These are phyloP conservation scores for Sterna hirundo DNA, from an alignment of 2,113 vertebrate genomes.

Conservation along the genomic window DNA sequence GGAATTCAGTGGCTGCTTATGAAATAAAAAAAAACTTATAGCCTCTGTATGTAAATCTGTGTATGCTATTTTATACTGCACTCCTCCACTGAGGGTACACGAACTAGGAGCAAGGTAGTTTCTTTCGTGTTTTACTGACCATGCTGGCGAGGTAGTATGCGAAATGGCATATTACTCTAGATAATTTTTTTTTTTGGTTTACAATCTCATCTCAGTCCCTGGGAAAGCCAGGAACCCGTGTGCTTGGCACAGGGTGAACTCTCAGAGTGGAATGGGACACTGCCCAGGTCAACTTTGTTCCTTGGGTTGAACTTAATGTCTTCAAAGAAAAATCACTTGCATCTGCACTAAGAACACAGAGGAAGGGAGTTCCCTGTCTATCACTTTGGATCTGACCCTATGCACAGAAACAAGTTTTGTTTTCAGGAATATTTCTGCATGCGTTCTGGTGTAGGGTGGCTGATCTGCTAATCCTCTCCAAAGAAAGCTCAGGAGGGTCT, in stretches of 20 bases:
- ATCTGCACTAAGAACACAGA: neutral
- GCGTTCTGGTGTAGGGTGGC: neutral
- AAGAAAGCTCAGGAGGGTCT: neutral
- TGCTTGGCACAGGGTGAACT: neutral
- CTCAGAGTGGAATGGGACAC: neutral
- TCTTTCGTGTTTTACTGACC: neutral
- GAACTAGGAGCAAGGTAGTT: neutral
- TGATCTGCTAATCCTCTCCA: neutral
- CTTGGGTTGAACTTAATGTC: neutral
- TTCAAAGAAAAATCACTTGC: neutral
- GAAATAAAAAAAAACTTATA: neutral
- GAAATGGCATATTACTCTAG: neutral
- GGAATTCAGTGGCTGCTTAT: neutral
- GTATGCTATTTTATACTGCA: too few species aligned
- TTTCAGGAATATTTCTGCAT: neutral
- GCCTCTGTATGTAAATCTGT: neutral
- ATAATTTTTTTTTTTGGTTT: neutral
- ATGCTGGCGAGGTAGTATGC: accelerated
- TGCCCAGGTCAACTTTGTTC: neutral
- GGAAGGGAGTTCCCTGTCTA: neutral
- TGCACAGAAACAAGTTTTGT: neutral
- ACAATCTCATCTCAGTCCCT: accelerated
- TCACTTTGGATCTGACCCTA: neutral
- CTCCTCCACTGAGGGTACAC: neutral
- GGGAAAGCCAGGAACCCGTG: neutral